phyloP scores from a whole-genome alignment of 2,888 invertebrate genomes.

The Cerastis leucographa region DNA sequence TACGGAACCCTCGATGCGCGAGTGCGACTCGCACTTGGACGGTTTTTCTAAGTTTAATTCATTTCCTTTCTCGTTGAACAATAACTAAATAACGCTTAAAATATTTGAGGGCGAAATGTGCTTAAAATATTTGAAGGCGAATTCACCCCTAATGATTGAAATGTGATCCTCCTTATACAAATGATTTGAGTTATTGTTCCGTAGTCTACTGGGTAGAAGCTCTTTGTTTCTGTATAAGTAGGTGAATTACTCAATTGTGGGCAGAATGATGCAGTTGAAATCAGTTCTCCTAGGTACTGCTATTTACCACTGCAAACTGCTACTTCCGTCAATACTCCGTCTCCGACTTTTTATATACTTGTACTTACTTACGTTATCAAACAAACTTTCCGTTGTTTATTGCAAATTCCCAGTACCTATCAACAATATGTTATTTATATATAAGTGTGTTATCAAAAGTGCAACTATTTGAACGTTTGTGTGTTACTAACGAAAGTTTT shows the following conservation, averaged over 20 bases:
- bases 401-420: slow-evolving; percentile 20
- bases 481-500: neutral
- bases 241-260: neutral
- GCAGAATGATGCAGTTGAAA: slow-evolving; percentile 12
- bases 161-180: slow-evolving; percentile 11
- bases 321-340: neutral
- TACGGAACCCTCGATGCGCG: too few relatives aligned
- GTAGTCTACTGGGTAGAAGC: neutral
- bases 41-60: neutral
- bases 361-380: neutral
- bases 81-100: neutral
- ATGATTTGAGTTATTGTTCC: slow-evolving; percentile 22
- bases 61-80: neutral
- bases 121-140: neutral
- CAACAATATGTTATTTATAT: neutral
- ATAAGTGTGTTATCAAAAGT: neutral
- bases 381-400: slow-evolving; percentile 41
- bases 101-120: too few relatives aligned
- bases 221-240: neutral
- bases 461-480: slow-evolving; percentile 1
- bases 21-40: too few relatives aligned
- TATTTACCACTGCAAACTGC: neutral
- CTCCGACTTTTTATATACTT: slow-evolving; percentile 1
- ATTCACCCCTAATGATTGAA: neutral
- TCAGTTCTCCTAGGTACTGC: neutral